Conservation (phyloP, 1,140 invertebrate species). For the Lethocerus indicus region DNA sequence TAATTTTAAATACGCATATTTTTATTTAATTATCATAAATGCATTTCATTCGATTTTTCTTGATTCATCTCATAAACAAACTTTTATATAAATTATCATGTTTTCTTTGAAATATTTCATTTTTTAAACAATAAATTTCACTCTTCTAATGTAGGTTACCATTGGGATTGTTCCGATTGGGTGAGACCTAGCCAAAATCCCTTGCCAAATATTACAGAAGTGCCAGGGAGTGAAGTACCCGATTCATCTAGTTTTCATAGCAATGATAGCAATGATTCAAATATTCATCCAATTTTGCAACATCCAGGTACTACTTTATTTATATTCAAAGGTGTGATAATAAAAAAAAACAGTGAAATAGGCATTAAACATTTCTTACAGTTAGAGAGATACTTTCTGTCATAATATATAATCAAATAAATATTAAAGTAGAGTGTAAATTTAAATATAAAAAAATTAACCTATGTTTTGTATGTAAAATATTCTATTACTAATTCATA, state of each 20-base stretch:
- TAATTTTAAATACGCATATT: not conserved
- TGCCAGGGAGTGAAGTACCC: slow-evolving; percentile 75
- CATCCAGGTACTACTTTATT: slow-evolving; percentile 2
- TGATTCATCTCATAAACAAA: not conserved
- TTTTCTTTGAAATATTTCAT: not conserved
- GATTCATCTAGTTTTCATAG: slow-evolving; percentile 80
- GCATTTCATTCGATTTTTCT: not conserved
- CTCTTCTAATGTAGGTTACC: slow-evolving; percentile 64
- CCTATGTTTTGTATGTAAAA: too few species aligned
- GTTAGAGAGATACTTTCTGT: too few species aligned
- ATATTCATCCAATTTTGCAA: slow-evolving; percentile 10
- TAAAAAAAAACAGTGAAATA: too few species aligned
- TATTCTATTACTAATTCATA: too few species aligned
- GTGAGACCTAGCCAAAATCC: slow-evolving; percentile 63
- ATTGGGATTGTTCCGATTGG: slow-evolving; percentile 95
- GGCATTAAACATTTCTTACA: too few species aligned
- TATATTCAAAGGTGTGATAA: too few species aligned
- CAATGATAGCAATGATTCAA: slow-evolving; percentile 71
- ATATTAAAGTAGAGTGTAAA: too few species aligned
- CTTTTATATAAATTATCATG: not conserved
- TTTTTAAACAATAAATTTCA: not conserved
- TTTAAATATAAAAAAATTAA: too few species aligned
- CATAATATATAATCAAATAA: too few species aligned
- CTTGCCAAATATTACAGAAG: slow-evolving; percentile 79
- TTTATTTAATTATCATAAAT: not conserved